These are phyloP conservation scores for Bergia puertoricense DNA, from an alignment of 92 coral and sea anemone species.

Conservation along the genomic window DNA sequence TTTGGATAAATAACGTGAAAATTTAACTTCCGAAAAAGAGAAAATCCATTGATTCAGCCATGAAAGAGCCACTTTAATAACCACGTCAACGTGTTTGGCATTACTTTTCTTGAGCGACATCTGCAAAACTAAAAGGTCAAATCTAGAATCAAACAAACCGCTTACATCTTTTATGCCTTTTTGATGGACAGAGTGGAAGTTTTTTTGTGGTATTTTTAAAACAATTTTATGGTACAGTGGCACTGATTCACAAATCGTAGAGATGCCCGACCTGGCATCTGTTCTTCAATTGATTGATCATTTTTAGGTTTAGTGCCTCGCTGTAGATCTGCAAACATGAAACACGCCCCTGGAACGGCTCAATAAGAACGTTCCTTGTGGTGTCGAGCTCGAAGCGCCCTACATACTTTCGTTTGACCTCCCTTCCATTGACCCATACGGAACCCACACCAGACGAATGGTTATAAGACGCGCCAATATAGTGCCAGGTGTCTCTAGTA, in stretches of 20 bases:
- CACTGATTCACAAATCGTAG: background rate
- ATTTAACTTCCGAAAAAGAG: no score
- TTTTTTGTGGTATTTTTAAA: no score
- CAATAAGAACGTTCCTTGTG: slow-evolving; percentile 4
- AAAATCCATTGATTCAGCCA: no score
- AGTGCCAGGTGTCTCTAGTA: slow-evolving; percentile 36
- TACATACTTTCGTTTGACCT: background rate
- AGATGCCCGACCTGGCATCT: background rate
- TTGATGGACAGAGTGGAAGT: no score
- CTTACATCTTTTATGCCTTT: no score
- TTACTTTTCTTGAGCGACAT: no score
- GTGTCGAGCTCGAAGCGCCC: background rate
- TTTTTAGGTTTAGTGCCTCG: slow-evolving; percentile 13
- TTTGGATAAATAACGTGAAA: no score
- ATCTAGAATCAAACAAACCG: no score
- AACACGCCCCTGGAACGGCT: slow-evolving; percentile 34
- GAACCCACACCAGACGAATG: slow-evolving; percentile 37
- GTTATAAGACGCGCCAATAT: slow-evolving; percentile 47
- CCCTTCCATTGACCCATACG: slow-evolving; percentile 42
- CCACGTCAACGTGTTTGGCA: no score
- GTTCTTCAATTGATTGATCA: slow-evolving; percentile 22
- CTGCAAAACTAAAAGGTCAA: no score
- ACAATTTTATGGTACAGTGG: no score
- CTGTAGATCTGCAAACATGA: slow-evolving; percentile 50
- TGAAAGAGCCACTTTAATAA: no score